These are phyloP conservation scores for Anthrax anthrax DNA, from an alignment of 2,888 invertebrate genomes.

Conservation along the genomic window DNA sequence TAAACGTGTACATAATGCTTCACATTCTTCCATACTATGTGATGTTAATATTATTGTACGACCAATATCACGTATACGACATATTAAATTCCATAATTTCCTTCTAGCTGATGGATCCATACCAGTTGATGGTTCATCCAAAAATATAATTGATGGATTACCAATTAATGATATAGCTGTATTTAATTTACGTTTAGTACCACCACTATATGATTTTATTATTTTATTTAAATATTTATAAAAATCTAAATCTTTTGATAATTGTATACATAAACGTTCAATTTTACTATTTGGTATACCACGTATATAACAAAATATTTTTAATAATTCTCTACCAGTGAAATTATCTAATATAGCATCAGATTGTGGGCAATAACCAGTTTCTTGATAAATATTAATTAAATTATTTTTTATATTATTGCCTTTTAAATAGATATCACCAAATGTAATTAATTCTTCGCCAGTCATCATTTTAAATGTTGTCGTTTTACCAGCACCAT, in stretches of 20 bases:
- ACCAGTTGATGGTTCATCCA: conserved; percentile 53
- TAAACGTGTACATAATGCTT: conserved; percentile 56
- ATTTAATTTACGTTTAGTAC: conserved; percentile 59
- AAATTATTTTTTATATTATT: conserved; percentile 38
- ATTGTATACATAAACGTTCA: conserved; percentile 20
- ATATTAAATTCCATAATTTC: conserved; percentile 57
- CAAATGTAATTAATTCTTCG: conserved; percentile 54
- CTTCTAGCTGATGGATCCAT: conserved; percentile 40
- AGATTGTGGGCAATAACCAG: conserved; percentile 64
- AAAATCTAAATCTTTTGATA: conserved; percentile 43
- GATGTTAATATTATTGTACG: conserved; percentile 61
- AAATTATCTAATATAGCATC: conserved; percentile 57
- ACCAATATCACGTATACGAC: conserved; percentile 46
- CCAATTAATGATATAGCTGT: conserved; percentile 58
- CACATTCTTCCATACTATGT: conserved; percentile 68
- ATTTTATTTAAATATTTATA: conserved; percentile 45
- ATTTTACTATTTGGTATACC: conserved; percentile 30
- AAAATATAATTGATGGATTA: conserved; percentile 49
- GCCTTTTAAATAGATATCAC: conserved; percentile 54
- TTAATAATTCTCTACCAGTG: conserved; percentile 53
- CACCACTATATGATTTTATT: conserved; percentile 50
- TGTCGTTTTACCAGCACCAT: conserved; percentile 77
- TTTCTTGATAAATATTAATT: conserved; percentile 43
- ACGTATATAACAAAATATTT: conserved; percentile 49
- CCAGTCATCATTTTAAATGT: conserved; percentile 87